Conservation (phyloP, 2,888 invertebrate species). For the Hecatera dysodea region DNA sequence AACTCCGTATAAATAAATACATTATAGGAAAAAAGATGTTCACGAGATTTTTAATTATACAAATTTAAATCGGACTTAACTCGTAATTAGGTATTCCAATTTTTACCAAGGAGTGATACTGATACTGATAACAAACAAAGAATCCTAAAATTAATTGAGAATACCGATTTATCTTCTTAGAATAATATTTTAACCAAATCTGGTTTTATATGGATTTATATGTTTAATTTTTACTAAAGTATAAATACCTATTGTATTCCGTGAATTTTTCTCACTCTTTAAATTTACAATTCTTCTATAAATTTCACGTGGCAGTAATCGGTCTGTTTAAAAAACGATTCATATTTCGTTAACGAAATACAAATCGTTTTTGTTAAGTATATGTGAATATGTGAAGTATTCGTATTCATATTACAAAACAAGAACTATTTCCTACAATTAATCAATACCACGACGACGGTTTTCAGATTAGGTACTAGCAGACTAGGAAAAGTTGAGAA, state of each 20-base stretch:
- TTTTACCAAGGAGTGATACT: no score
- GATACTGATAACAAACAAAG: background rate
- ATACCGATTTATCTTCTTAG: constrained; percentile 21
- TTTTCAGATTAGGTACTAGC: constrained; percentile 20
- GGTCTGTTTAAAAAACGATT: no score
- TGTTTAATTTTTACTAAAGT: constrained; percentile 2
- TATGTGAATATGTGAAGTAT: no score
- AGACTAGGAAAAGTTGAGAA: constrained; percentile 6
- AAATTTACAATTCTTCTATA: constrained; percentile 6
- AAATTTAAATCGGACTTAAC: constrained; percentile 12
- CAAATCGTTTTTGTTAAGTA: no score
- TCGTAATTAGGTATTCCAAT: constrained; percentile 6
- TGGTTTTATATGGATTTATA: constrained; percentile 22
- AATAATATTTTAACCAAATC: constrained; percentile 26
- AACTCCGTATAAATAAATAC: constrained; percentile 19
- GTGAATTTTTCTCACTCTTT: background rate
- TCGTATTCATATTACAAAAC: background rate
- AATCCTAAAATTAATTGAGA: background rate
- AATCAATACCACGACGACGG: background rate
- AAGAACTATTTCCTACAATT: background rate
- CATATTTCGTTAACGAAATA: no score
- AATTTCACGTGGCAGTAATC: background rate
- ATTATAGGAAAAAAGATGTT: constrained; percentile 22
- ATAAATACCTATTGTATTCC: background rate
- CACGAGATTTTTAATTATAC: constrained; percentile 21